phyloP scores from a whole-genome alignment of 2,113 vertebrate genomes.

The Phodopus roborovskii region DNA sequence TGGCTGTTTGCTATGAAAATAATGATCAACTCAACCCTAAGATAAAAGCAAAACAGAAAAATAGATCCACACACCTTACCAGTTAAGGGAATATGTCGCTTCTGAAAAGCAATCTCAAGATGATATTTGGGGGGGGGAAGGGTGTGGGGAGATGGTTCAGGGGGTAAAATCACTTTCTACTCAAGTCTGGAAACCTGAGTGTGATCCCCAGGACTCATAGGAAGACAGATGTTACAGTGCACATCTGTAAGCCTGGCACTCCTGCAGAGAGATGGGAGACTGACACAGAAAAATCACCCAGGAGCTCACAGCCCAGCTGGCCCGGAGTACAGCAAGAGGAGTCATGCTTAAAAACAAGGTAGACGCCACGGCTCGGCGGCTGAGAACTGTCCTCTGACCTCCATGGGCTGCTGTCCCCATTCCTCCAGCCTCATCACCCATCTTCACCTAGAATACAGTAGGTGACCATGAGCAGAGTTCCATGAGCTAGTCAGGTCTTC shows the following conservation, averaged over 20 bases:
- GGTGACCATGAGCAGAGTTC: background rate
- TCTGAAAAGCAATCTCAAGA: conserved; percentile 1
- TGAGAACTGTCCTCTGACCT: background rate
- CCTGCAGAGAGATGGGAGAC: background rate
- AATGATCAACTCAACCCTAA: conserved; percentile 29
- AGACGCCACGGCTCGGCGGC: background rate
- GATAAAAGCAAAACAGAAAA: conserved; percentile 35
- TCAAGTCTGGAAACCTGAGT: too few species aligned
- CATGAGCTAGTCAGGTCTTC: background rate
- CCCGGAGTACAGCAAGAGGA: background rate
- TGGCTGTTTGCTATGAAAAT: conserved; percentile 42
- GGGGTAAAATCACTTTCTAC: background rate
- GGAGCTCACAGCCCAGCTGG: background rate
- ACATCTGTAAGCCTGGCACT: background rate
- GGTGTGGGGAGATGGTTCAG: background rate
- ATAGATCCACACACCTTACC: background rate
- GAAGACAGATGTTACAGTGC: background rate
- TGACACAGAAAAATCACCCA: background rate
- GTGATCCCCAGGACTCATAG: background rate
- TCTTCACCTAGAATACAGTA: background rate
- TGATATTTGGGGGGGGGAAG: background rate
- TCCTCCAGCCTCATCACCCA: background rate
- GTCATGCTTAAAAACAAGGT: background rate
- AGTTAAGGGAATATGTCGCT: background rate
- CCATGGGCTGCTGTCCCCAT: background rate